Evolutionary conservation across 2,113 vertebrate genomes (phyloP).

Genomic region (Tamias sibiricus): DNA sequence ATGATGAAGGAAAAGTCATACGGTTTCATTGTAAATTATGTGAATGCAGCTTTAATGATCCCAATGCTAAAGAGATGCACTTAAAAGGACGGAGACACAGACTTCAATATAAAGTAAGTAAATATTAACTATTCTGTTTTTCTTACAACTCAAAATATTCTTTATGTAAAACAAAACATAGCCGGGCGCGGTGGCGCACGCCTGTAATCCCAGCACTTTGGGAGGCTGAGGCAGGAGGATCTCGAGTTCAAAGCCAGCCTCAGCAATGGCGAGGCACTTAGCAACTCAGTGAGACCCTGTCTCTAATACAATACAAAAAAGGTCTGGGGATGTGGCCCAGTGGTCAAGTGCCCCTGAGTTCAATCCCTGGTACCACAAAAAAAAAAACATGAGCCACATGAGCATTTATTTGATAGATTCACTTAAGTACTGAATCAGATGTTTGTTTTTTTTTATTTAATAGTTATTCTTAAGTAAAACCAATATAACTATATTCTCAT

Average conservation of each 20-base stretch:
- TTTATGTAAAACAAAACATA: slow-evolving; percentile 8
- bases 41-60: slow-evolving; percentile 99
- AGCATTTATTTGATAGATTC: no score
- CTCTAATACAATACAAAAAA: no score
- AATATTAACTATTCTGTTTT: neutral
- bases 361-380: no score
- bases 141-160: neutral
- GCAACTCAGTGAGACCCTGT: no score
- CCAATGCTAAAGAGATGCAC: slow-evolving; percentile 99
- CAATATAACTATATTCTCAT: neutral
- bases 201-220: no score
- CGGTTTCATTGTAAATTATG: slow-evolving; percentile 98
- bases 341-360: no score
- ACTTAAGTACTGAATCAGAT: neutral
- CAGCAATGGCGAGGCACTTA: no score
- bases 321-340: no score
- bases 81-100: slow-evolving; percentile 96
- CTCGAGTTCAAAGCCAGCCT: no score
- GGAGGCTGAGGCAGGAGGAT: no score
- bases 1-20: slow-evolving; percentile 99
- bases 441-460: neutral
- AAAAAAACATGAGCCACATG: no score
- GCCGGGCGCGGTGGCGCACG: no score
- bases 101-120: slow-evolving; percentile 96
- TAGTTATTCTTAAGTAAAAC: neutral